phyloP scores from a whole-genome alignment of 2,888 invertebrate species.

The Syrphus vitripennis region DNA sequence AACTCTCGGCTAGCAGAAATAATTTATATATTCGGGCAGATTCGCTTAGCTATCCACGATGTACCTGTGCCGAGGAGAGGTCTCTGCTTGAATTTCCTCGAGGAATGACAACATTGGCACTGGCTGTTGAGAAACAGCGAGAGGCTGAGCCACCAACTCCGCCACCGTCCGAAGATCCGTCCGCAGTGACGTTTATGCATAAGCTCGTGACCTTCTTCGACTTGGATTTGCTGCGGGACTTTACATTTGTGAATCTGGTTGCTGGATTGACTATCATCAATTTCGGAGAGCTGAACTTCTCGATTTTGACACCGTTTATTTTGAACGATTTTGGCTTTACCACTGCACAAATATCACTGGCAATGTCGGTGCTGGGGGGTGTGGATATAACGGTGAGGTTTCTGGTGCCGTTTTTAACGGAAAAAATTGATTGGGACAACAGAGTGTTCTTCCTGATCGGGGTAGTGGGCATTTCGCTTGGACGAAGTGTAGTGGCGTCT shows the following conservation, averaged over 20 bases:
- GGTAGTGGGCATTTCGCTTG: conserved; percentile 85
- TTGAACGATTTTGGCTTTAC: conserved; percentile 86
- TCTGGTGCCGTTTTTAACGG: conserved; percentile 86
- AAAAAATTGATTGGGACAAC: conserved; percentile 87
- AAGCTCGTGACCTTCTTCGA: conserved; percentile 87
- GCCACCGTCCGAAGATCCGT: conserved; percentile 65
- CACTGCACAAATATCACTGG: conserved; percentile 83
- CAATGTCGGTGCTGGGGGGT: conserved; percentile 87
- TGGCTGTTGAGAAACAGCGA: conserved; percentile 29
- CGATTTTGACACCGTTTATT: conserved; percentile 88
- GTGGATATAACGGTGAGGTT: conserved; percentile 86
- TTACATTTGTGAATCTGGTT: conserved; percentile 87
- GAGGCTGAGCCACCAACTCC: conserved; percentile 55
- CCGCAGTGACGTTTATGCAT: conserved; percentile 79
- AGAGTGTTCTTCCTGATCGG: conserved; percentile 87
- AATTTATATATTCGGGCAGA: conserved; percentile 70
- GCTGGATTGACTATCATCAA: conserved; percentile 87
- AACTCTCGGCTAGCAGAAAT: conserved; percentile 69
- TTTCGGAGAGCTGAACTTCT: conserved; percentile 88
- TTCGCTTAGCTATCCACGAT: conserved; percentile 72
- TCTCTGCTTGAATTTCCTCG: conserved; percentile 73
- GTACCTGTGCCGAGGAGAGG: conserved; percentile 76
- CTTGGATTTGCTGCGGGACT: conserved; percentile 86
- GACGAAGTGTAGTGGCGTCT: conserved; percentile 84
- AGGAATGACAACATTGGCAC: conserved; percentile 34